phyloP scores from a whole-genome alignment of 2,113 vertebrate genomes.

The Hucho hucho region DNA sequence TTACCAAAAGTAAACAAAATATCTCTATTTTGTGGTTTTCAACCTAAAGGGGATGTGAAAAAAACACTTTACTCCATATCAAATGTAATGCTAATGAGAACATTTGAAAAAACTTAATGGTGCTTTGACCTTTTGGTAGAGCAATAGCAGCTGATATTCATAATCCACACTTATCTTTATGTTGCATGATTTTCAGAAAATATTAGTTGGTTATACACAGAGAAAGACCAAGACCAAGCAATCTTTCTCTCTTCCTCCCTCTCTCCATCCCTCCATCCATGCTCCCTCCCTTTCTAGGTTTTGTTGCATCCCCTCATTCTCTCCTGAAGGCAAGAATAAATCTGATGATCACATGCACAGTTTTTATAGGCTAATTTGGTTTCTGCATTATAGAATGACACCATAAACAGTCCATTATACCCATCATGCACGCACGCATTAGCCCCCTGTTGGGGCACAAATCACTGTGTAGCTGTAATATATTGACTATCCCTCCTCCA shows the following conservation, averaged over 20 bases:
- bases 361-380: constrained; percentile 20
- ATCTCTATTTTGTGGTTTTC: not conserved
- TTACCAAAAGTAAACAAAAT: not conserved
- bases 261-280: not conserved
- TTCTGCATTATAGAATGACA: constrained; percentile 17
- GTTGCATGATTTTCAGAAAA: not conserved
- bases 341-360: constrained; percentile 12
- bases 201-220: not conserved
- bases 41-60: not conserved
- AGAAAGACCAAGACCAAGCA: no score
- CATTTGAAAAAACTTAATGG: not conserved
- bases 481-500: not conserved
- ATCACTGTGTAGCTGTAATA: constrained; percentile 13
- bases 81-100: not conserved
- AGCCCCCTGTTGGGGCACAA: constrained; percentile 19
- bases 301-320: not conserved
- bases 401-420: constrained; percentile 30
- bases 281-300: not conserved
- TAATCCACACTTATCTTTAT: not conserved
- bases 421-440: not conserved
- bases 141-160: not conserved
- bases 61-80: not conserved
- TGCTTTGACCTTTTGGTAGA: not conserved
- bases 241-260: not conserved
- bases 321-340: constrained; percentile 8